These are phyloP conservation scores for Nyctibius grandis DNA, from an alignment of 2,797 vertebrate species.

Conservation along the genomic window DNA sequence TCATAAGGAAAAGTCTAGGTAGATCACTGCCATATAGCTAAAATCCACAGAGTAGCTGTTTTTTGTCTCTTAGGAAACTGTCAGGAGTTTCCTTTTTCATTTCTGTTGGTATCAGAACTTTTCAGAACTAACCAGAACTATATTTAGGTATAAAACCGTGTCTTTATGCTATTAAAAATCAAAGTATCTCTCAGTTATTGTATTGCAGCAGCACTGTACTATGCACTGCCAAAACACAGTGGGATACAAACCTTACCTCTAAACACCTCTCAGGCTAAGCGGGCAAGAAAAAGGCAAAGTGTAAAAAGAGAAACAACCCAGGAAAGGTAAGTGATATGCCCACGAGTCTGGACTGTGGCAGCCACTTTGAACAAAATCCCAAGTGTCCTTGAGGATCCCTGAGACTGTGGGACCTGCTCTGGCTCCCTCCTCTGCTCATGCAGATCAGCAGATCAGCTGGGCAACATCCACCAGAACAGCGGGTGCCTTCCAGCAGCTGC, in stretches of 20 bases:
- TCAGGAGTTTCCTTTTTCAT: not conserved
- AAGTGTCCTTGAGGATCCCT: not conserved
- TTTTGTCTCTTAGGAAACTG: not conserved
- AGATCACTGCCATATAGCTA: not conserved
- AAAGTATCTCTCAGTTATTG: not conserved
- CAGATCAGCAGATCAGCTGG: not conserved
- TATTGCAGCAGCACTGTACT: not conserved
- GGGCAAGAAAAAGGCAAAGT: not conserved
- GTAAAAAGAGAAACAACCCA: not conserved
- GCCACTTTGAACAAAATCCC: not conserved
- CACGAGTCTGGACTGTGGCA: not conserved
- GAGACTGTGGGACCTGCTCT: not conserved
- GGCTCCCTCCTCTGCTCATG: not conserved
- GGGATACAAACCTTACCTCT: not conserved
- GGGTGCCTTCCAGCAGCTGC: fast-evolving
- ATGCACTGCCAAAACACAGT: not conserved
- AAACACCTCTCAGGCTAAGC: not conserved
- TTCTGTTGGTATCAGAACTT: not conserved
- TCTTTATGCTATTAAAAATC: not conserved
- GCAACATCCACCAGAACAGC: not conserved
- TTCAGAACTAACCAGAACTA: not conserved
- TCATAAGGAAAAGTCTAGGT: not conserved
- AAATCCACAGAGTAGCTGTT: not conserved
- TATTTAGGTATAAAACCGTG: not conserved
- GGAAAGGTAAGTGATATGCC: not conserved